Percentiles rank a stretch among this genome's conserved stretches.
Conservation (phyloP, 1,140 invertebrate species). For the Drosophila navojoa region DNA sequence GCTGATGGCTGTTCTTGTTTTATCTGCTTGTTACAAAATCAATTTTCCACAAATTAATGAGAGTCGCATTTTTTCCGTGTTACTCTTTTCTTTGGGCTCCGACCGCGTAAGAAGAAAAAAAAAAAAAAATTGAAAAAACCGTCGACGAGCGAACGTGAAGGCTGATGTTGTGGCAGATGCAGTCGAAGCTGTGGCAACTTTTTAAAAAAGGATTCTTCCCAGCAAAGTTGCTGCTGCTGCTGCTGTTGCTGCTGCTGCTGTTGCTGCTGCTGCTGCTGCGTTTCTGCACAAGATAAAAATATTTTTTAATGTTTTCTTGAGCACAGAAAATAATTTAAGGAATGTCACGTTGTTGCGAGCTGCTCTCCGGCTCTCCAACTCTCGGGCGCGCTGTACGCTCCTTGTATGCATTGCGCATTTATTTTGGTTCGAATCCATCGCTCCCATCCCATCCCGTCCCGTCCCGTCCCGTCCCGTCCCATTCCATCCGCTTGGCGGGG, state of each 20-base stretch:
- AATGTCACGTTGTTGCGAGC: constrained; percentile 75
- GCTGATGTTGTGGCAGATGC: constrained; percentile 22
- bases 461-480: background rate
- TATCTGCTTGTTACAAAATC: constrained; percentile 60
- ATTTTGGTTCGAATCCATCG: constrained; percentile 57
- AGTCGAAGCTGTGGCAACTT: constrained; percentile 37
- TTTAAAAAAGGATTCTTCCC: constrained; percentile 70
- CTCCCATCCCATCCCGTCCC: background rate
- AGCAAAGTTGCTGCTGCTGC: constrained; percentile 60
- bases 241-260: background rate
- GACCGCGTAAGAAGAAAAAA: background rate
- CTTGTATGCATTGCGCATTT: constrained; percentile 74
- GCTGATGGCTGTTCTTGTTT: constrained; percentile 33
- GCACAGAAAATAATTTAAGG: constrained; percentile 78
- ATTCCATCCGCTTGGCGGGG: background rate
- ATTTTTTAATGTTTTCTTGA: constrained; percentile 82
- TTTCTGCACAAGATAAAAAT: constrained; percentile 75
- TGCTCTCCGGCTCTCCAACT: constrained; percentile 29
- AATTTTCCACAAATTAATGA: constrained; percentile 68
- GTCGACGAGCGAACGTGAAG: constrained; percentile 1
- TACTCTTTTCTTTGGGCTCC: constrained; percentile 40
- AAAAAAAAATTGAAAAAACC: background rate
- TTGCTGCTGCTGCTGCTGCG: constrained; percentile 19
- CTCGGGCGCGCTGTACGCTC: constrained; percentile 45
- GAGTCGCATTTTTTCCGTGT: constrained; percentile 54